Conservation (phyloP, 23 tunicate species). For the Diplosoma virens region DNA sequence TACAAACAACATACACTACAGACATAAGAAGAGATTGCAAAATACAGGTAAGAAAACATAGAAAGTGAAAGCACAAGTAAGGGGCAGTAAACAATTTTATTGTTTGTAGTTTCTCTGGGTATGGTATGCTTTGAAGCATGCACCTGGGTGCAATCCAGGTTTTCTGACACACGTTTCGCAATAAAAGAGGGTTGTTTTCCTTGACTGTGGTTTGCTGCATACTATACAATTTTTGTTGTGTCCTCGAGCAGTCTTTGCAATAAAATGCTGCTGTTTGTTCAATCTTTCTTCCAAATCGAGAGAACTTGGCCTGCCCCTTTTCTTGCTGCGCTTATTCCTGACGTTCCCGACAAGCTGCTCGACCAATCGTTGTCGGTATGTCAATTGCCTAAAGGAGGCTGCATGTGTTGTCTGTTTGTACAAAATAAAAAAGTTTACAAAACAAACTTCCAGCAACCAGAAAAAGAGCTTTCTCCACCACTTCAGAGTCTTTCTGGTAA, state of each 20-base stretch:
- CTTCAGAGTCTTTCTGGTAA: conserved; percentile 16
- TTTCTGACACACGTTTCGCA: too few species aligned
- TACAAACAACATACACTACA: too few species aligned
- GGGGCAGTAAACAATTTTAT: too few species aligned
- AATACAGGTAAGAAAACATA: too few species aligned
- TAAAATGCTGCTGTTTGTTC: neutral
- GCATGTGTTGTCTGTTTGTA: neutral
- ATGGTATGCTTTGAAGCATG: too few species aligned
- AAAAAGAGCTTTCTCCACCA: conserved; percentile 34
- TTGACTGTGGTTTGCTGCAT: conserved; percentile 3
- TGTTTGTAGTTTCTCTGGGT: too few species aligned
- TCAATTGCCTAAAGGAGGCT: neutral
- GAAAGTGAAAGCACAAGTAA: too few species aligned
- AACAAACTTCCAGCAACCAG: neutral
- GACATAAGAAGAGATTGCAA: too few species aligned
- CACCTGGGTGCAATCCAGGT: too few species aligned
- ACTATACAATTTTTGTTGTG: neutral
- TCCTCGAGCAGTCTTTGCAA: neutral
- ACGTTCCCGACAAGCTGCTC: neutral
- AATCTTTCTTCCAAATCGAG: neutral
- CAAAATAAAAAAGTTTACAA: neutral
- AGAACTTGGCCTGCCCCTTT: neutral
- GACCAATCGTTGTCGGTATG: neutral
- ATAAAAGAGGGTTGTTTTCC: too few species aligned
- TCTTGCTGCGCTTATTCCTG: neutral